A percentile compares a stretch with the other conserved stretches of the same genome.
Conservation (phyloP, 2,888 invertebrate genomes). For the Bimastos eiseni region DNA sequence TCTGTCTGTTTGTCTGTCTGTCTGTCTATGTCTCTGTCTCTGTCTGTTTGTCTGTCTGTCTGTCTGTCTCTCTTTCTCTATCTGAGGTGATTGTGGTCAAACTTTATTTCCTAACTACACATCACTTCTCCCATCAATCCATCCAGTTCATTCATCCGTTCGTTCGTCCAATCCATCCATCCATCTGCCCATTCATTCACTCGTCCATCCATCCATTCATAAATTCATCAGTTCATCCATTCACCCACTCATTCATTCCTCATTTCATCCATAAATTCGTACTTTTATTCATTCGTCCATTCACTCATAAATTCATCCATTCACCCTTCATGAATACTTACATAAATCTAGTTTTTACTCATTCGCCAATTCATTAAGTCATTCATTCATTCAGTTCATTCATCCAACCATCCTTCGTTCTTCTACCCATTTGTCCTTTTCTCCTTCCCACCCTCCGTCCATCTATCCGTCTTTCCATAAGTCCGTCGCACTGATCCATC, state of each 20-base stretch:
- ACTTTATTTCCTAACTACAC: background rate
- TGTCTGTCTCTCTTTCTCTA: background rate
- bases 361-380: no score
- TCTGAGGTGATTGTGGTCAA: background rate
- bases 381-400: no score
- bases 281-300: no score
- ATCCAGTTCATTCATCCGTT: background rate
- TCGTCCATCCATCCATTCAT: no score
- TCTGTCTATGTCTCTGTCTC: background rate
- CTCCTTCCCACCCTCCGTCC: background rate
- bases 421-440: background rate
- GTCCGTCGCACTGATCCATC: background rate
- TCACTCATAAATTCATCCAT: no score
- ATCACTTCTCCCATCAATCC: background rate
- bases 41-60: background rate
- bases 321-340: no score
- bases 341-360: no score
- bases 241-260: no score
- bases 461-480: background rate
- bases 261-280: no score
- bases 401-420: background rate
- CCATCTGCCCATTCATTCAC: no score
- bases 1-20: background rate
- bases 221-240: no score
- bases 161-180: no score